phyloP scores from a whole-genome alignment of 2,797 vertebrate genomes.

The Fringilla coelebs region DNA sequence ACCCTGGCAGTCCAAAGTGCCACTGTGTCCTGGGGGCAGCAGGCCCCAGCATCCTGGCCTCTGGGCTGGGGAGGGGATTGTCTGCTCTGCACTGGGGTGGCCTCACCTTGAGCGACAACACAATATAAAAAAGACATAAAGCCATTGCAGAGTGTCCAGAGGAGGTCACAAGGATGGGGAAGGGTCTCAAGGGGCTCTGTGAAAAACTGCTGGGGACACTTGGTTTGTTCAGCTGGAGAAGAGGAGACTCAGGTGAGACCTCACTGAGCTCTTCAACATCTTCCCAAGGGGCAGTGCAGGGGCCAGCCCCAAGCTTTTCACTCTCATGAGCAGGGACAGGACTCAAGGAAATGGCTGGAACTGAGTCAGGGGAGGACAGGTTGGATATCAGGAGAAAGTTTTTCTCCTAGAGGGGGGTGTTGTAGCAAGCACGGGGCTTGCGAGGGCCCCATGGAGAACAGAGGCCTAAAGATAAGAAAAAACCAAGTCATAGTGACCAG shows the following conservation, averaged over 20 bases:
- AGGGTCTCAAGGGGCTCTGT: background rate
- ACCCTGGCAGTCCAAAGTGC: background rate
- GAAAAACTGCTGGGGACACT: background rate
- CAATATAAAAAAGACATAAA: background rate
- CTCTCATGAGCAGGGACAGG: background rate
- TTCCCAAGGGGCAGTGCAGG: background rate
- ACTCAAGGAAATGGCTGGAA: background rate
- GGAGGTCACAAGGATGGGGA: background rate
- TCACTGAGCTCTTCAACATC: background rate
- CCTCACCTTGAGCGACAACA: background rate
- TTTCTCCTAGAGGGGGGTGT: background rate
- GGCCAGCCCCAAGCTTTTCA: background rate
- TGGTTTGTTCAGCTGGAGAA: background rate
- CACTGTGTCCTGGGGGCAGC: background rate
- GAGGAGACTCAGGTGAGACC: background rate
- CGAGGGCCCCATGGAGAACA: too few species aligned
- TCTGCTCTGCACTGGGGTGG: background rate
- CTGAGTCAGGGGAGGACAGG: background rate
- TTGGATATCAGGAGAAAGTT: background rate
- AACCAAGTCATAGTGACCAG: too few species aligned
- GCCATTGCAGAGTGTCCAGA: background rate
- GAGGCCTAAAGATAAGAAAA: too few species aligned
- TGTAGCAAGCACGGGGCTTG: too few species aligned
- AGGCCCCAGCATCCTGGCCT: background rate
- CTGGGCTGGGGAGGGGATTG: background rate